Evolutionary conservation across 2,888 invertebrate genomes (phyloP), one percentile per base, ranked within the genome.

Genomic region (Aradus depressus): DNA sequence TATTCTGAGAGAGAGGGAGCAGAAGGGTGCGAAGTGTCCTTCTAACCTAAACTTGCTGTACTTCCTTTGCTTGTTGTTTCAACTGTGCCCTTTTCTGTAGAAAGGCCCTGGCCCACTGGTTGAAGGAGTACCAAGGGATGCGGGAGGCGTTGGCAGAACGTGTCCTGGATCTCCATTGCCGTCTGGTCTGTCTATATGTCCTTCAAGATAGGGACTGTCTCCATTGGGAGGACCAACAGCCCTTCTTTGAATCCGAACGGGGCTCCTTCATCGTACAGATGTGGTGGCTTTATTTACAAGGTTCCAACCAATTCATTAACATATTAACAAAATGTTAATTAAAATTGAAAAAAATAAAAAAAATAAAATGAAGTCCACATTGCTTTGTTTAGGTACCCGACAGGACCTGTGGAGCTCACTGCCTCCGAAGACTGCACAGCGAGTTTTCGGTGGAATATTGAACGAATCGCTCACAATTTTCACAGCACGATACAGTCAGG

Each of bases 221-320:
- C 31, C 76, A 82, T 55, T 85, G 86, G 76, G 80, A 84, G 59
- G 78, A 75, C 52, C 61, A 66, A 10, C 69, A 70, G 1, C 70
- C 77, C 1, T 82, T 82, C 61, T 81, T 79, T 60, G 81, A 81
- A 65, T 78, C 77, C 0, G 84, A 84, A 64, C 70, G 84, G 12
- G 86, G 85, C 3, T 84, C 87, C 3, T 87, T 84, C 34, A 80
- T 83, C 2, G 77, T 87, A 55, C 87, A 87, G 63, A 88, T 87
- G 75, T 88, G 88, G 88, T 86, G 87, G 84, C 72, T 86, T 19
- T 88, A 88, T 63, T 83, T 88, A 79, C 79, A 82, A 69, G 83
- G 84, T 80, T 63, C 43, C n/a, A 26, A 16, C 32, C 25, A 14
- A 21, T n/a, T n/a, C n/a, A n/a, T n/a, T n/a, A n/a, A n/a, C n/a